These are phyloP conservation scores for Nebria brevicollis DNA, from an alignment of 2,888 invertebrate species.

Conservation along the genomic window DNA sequence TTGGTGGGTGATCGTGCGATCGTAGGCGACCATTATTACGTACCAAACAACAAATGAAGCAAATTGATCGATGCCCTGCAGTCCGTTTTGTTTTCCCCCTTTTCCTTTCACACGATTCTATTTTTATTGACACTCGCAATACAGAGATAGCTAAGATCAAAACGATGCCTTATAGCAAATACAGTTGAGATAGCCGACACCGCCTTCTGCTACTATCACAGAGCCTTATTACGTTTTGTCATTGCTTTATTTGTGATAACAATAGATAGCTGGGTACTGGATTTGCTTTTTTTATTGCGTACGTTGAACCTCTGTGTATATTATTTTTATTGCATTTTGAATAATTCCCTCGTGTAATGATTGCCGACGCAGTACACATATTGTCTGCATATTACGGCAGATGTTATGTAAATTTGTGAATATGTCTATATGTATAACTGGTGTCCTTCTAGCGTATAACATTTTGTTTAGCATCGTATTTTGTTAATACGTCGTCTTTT, in stretches of 20 bases:
- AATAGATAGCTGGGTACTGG: background rate
- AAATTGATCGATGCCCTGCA: background rate
- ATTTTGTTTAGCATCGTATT: no score
- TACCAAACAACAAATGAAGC: background rate
- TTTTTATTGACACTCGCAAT: constrained; percentile 1
- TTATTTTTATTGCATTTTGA: background rate
- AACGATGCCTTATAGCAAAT: constrained; percentile 1
- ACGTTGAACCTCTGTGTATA: background rate
- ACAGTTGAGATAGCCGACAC: background rate
- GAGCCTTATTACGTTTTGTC: background rate
- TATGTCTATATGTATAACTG: background rate
- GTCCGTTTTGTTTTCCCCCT: background rate
- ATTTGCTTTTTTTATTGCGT: background rate
- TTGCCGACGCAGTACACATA: background rate
- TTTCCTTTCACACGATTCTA: background rate
- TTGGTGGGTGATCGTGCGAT: background rate
- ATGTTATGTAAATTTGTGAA: background rate
- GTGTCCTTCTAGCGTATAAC: no score
- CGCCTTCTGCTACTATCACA: background rate
- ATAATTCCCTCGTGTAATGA: background rate
- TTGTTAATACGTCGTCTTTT: no score
- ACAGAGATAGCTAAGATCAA: background rate
- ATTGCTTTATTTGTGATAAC: background rate
- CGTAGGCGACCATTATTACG: background rate
- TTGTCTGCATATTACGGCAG: background rate